Conservation (phyloP, 2,797 vertebrate genomes). For the Hafferia zeledoni region DNA sequence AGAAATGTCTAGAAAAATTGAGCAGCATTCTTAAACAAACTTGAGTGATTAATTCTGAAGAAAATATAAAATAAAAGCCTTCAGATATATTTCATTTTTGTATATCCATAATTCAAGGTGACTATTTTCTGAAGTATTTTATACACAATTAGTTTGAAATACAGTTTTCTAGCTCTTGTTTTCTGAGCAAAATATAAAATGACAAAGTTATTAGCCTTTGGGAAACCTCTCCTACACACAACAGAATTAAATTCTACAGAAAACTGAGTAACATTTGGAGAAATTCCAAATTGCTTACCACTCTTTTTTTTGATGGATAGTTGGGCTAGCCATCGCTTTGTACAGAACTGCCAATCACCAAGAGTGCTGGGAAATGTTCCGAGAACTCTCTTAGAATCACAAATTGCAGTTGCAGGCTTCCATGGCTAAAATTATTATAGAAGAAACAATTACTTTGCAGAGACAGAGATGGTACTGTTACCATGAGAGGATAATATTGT, state of each 20-base stretch:
- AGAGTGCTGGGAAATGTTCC: not conserved
- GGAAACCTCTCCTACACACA: constrained; percentile 26
- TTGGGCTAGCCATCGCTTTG: constrained; percentile 3
- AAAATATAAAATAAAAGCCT: not conserved
- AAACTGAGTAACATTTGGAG: constrained; percentile 29
- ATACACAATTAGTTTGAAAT: constrained; percentile 42
- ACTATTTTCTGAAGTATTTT: constrained; percentile 57
- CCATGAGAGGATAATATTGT: not conserved
- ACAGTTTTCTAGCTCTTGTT: constrained; percentile 8
- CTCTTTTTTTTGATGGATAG: constrained; percentile 43
- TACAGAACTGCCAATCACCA: constrained; percentile 40
- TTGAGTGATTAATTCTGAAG: not conserved
- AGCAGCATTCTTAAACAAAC: not conserved
- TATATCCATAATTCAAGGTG: constrained; percentile 31
- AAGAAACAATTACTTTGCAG: not conserved
- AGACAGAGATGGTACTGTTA: constrained; percentile 8
- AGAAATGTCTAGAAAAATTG: not conserved
- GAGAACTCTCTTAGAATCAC: constrained; percentile 1
- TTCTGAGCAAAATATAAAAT: constrained; percentile 53
- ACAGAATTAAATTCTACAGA: constrained; percentile 49
- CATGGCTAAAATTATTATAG: not conserved
- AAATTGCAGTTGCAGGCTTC: not conserved
- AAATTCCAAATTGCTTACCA: constrained; percentile 56
- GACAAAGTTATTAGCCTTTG: constrained; percentile 52
- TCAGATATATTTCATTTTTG: not conserved